Evolutionary conservation across 2,113 vertebrate species (phyloP).

Genomic region (Vulpes ferrilata): DNA sequence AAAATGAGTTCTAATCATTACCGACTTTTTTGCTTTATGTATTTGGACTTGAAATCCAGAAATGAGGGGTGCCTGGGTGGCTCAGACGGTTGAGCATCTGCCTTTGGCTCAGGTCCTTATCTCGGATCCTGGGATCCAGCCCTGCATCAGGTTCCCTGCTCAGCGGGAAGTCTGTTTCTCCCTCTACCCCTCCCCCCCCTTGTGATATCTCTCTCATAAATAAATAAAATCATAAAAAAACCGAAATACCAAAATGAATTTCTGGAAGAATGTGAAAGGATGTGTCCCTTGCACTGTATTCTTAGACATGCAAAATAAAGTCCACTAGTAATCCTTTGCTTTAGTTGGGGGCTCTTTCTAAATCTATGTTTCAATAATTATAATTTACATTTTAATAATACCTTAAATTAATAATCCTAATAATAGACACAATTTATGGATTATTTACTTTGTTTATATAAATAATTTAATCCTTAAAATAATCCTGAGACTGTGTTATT

Average conservation of each 20-base stretch:
- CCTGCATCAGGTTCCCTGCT: too few species aligned
- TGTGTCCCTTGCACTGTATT: not conserved
- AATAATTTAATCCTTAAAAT: not conserved
- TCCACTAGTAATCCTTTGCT: not conserved
- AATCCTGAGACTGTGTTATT: not conserved
- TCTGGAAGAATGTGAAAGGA: not conserved
- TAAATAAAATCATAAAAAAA: too few species aligned
- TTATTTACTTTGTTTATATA: not conserved
- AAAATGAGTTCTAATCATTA: not conserved
- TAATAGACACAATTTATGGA: not conserved
- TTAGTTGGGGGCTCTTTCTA: not conserved
- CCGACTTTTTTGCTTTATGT: not conserved
- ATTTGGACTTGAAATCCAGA: slow-evolving; percentile 7
- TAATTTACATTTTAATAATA: not conserved
- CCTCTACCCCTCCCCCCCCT: too few species aligned
- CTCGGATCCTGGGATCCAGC: too few species aligned
- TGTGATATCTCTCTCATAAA: too few species aligned
- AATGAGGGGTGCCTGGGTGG: not conserved
- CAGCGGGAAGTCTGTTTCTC: too few species aligned
- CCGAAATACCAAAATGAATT: too few species aligned
- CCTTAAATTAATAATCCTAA: not conserved
- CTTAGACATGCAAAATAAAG: not conserved
- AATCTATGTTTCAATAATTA: not conserved
- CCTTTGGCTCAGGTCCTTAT: too few species aligned
- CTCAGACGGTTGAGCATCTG: too few species aligned